Evolutionary conservation across 2,113 vertebrate species (phyloP), one percentile per base, ranked within the genome.

Genomic region (Pithys albifrons): DNA sequence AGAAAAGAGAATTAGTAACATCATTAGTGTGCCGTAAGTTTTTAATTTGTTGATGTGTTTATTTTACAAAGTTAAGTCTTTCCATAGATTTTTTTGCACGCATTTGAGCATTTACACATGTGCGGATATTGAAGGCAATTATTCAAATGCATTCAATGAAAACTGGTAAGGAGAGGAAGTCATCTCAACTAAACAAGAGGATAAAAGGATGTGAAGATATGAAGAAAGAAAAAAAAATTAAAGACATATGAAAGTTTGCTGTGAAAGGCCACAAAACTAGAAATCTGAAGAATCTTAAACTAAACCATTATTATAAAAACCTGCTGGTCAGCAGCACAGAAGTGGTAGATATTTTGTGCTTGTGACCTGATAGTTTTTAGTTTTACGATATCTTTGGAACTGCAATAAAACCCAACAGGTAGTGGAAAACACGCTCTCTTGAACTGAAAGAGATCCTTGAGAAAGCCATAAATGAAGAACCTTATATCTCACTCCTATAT

Each of bases 101-200:
- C 27, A 55, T 69, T 55, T 66, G 29, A 77, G 17, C 22, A 54
- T 64, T 91, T 75, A 6, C 27, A 48, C 23, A 5, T 19, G 28
- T 43, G 37, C 16, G 58, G 22, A 54, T 70, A 51, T 10, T 31
- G 46, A 84, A 46, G 7, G 4, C 25, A 87, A 54, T 86, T 90
- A 78, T 33, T 23, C 14, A 88, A 79, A 83, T 35, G 2, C 12
- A 46, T 76, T n/a, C 28, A 86, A 24, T 64, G 12, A 59, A 41
- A 51, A 51, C 1, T 27, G 27, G 6, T 4, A 0, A 10, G 7
- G 8, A 8, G 10, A 0, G 6, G 6, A 28, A 69, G 19, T 28
- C 19, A 33, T 4, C 3, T 71, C 39, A 82, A 45, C 23, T 73
- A 27, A 76, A 64, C 7, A 83, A 93, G 8, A 75, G 4, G 6